Percentiles rank a stretch among this genome's conserved stretches.
Conservation (phyloP, 1,140 invertebrate species). For the Heliconius eleuchia region DNA sequence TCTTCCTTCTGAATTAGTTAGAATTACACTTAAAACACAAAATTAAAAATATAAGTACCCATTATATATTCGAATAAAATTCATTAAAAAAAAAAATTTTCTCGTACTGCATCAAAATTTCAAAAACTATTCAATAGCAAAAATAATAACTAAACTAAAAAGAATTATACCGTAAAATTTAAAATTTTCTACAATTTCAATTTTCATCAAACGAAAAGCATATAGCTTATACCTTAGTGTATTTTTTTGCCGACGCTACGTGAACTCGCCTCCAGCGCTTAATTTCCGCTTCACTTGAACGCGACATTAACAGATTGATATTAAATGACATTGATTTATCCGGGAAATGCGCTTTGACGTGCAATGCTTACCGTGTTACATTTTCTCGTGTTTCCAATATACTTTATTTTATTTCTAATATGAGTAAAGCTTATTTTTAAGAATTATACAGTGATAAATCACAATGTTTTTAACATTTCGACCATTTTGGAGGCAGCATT, state of each 20-base stretch:
- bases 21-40: too few relatives aligned
- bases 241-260: slow-evolving; percentile 22
- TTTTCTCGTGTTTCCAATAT: background rate
- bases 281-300: slow-evolving; percentile 35
- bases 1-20: too few relatives aligned
- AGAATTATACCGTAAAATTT: background rate
- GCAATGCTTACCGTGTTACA: background rate
- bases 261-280: slow-evolving; percentile 24
- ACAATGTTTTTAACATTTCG: too few relatives aligned
- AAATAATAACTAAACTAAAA: background rate
- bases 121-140: too few relatives aligned
- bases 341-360: slow-evolving; percentile 20
- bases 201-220: background rate
- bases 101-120: too few relatives aligned
- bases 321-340: slow-evolving; percentile 36
- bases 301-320: slow-evolving; percentile 36
- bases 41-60: too few relatives aligned
- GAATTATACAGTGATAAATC: too few relatives aligned
- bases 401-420: background rate
- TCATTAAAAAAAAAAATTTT: too few relatives aligned
- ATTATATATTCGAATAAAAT: too few relatives aligned
- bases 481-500: too few relatives aligned
- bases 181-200: background rate
- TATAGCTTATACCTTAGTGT: background rate
- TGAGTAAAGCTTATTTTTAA: too few relatives aligned